A percentile compares a stretch with the other conserved stretches of the same genome.
Evolutionary conservation across 1,140 invertebrate genomes (phyloP).

Genomic region (Drosophila athabasca): DNA sequence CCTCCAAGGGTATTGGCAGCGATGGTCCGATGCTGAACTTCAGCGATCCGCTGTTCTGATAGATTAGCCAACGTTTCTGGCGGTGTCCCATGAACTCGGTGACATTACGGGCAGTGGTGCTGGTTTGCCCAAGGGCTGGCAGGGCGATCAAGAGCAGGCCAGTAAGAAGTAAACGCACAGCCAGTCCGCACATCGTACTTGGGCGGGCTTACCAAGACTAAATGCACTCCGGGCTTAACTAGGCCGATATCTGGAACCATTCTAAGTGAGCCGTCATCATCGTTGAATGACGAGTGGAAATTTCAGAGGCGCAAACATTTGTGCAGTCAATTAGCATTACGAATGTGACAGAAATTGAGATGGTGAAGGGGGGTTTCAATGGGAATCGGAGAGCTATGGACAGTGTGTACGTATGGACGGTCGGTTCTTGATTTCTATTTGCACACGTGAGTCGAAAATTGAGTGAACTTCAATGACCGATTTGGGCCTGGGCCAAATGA

Average conservation of each 20-base stretch:
- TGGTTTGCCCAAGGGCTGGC: not conserved
- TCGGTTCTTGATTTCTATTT: constrained; percentile 45
- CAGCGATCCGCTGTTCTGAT: constrained; percentile 64
- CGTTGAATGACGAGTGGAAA: constrained; percentile 32
- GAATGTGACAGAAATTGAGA: constrained; percentile 23
- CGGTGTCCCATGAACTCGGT: constrained; percentile 65
- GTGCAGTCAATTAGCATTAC: constrained; percentile 46
- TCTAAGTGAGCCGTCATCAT: constrained; percentile 29
- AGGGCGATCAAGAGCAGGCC: constrained; percentile 15
- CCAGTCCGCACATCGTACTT: constrained; percentile 34
- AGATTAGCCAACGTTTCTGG: constrained; percentile 63
- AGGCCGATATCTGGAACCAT: not conserved
- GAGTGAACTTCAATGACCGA: constrained; percentile 20
- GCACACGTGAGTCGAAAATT: constrained; percentile 50
- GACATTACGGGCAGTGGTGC: constrained; percentile 34
- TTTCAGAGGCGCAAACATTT: constrained; percentile 47
- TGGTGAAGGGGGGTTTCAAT: constrained; percentile 8
- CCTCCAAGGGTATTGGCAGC: constrained; percentile 61
- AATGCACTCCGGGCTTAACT: constrained; percentile 36
- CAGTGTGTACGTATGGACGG: not conserved
- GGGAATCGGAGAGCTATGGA: not conserved
- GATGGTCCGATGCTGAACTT: constrained; percentile 77
- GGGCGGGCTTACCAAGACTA: constrained; percentile 21
- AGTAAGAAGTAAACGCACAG: constrained; percentile 22
- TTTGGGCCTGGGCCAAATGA: constrained; percentile 15